phyloP scores from a whole-genome alignment of 2,888 invertebrate species.

The Atherix ibis region DNA sequence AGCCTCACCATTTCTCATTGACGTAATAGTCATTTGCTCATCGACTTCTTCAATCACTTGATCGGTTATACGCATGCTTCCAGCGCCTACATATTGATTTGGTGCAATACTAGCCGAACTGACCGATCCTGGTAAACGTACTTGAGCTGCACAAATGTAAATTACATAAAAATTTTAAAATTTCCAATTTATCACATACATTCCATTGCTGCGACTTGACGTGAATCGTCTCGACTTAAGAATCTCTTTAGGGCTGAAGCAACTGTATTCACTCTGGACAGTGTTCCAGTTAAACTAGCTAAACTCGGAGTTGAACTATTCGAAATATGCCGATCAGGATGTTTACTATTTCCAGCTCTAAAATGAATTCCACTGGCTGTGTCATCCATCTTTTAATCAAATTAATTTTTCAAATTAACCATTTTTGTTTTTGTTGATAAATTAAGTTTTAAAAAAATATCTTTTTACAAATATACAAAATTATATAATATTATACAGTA shows the following conservation, averaged over 20 bases:
- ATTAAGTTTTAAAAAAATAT: not conserved
- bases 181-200: no score
- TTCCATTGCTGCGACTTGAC: no score
- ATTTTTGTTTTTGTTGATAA: not conserved
- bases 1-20: slow-evolving; percentile 37
- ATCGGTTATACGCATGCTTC: slow-evolving; percentile 48
- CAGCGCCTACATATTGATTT: slow-evolving; percentile 5
- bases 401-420: not conserved
- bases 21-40: slow-evolving; percentile 67
- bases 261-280: slow-evolving; percentile 60
- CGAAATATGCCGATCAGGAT: slow-evolving; percentile 34
- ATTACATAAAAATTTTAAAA: no score
- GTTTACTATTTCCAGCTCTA: slow-evolving; percentile 42
- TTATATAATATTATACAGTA: no score
- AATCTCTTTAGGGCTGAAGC: slow-evolving; percentile 61
- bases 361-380: slow-evolving; percentile 59
- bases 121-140: slow-evolving; percentile 28
- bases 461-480: not conserved
- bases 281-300: slow-evolving; percentile 35
- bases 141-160: slow-evolving; percentile 11
- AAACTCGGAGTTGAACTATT: slow-evolving; percentile 33
- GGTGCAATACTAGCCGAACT: slow-evolving; percentile 25
- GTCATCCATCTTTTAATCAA: slow-evolving; percentile 47
- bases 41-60: slow-evolving; percentile 64
- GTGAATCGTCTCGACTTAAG: slow-evolving; percentile 57